Evolutionary conservation across 2,888 invertebrate species (phyloP).

Genomic region (Caenorhabditis zanzibari): DNA sequence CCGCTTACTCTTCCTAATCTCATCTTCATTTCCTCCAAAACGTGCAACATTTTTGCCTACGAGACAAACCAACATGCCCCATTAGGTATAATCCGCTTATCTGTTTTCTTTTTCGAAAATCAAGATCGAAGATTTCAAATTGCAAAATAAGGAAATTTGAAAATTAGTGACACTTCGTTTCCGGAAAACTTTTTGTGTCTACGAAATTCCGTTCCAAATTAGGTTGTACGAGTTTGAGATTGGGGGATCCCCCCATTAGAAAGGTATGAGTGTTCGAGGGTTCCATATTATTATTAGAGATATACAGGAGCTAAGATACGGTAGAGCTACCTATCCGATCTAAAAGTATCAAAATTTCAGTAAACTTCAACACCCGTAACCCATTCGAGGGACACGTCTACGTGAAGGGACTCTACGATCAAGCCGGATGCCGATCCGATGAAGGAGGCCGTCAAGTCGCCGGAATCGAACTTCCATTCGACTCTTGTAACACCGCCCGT

Average conservation of each 20-base stretch:
- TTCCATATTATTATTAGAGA: no score
- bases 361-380: conserved; percentile 78
- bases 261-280: not conserved
- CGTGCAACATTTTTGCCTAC: conserved; percentile 1
- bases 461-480: conserved; percentile 83
- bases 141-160: conserved; percentile 21
- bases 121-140: conserved; percentile 8
- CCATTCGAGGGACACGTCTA: conserved; percentile 78
- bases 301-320: not conserved
- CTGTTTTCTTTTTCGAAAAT: conserved; percentile 9
- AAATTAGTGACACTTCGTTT: conserved; percentile 8
- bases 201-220: conserved; percentile 32
- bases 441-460: conserved; percentile 77
- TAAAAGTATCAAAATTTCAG: conserved; percentile 27
- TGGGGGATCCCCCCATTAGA: not conserved
- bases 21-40: not conserved
- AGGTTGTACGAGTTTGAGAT: not conserved
- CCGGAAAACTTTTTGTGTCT: not conserved
- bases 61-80: conserved; percentile 15
- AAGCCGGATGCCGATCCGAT: conserved; percentile 72
- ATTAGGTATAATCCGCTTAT: conserved; percentile 10
- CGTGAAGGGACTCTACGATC: conserved; percentile 77
- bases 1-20: conserved; percentile 4
- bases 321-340: not conserved
- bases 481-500: conserved; percentile 78